Evolutionary conservation across 35 echinoderm and acorn worm species (phyloP), one percentile per base, ranked within the genome.

Genomic region (Eucidaris tribuloides): DNA sequence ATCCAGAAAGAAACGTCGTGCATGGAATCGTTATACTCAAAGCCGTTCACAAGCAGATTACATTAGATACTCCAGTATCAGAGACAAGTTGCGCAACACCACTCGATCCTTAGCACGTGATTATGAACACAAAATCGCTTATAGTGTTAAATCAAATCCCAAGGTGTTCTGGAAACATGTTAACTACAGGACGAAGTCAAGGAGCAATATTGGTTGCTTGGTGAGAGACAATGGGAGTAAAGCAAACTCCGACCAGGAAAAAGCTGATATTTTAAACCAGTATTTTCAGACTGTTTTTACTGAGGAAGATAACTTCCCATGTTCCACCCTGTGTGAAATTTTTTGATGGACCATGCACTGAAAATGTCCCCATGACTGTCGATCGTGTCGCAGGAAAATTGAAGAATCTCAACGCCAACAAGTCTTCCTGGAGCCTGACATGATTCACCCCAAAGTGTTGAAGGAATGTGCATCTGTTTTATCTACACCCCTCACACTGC

Each of bases 161-260:
- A 72, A 72, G 22, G 36, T 39, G 42, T 72, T 72, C 20, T 72
- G 66, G 66, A 72, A 39, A 37, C 42, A 72, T 42, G 66, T 39
- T 13, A 15, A 5, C 0, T 31, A 72, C 2, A 72, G 7, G 22
- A 31, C 42, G 15, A 72, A 72, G 34, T 39, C 66, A 0, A 72
- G 66, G 36, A 17, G 7, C 3, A 39, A 39, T n/a, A 24, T 72
- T 15, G 11, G 32, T 18, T 7, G 42, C 19, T 39, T 72, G 7
- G 42, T 1, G 42, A 72, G 24, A 20, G 22, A 2, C 22, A 39
- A 72, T 72, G 66, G 66, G 17, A 66, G 25, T 29, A 24, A 32
- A 1, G 18, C 63, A 32, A 32, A 24, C 29, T 24, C 39, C 14
- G 40, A 43, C 46, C 23, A 4, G 46, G 74, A 50, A 23, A 46